Conservation (phyloP, 2,797 vertebrate species). For the Melanotaenia maccullochi region DNA sequence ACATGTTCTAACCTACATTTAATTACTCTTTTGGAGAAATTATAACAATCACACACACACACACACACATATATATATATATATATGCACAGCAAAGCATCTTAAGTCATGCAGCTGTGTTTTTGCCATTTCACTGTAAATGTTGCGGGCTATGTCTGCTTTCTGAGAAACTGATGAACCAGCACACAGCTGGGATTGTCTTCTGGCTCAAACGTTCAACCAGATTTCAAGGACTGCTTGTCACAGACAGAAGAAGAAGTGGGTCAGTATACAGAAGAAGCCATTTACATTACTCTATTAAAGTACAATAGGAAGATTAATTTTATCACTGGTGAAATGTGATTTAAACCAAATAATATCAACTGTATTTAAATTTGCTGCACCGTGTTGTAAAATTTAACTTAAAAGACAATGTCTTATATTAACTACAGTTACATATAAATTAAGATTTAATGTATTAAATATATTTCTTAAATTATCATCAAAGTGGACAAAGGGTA, state of each 20-base stretch:
- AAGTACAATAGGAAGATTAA: neutral
- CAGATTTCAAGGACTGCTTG: slow-evolving; percentile 78
- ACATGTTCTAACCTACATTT: neutral
- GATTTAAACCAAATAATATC: neutral
- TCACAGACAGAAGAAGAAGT: slow-evolving; percentile 82
- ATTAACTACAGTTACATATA: neutral
- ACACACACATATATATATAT: too few relatives aligned
- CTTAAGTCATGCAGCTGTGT: slow-evolving; percentile 46
- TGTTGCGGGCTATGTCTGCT: slow-evolving; percentile 76
- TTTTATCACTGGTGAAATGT: slow-evolving; percentile 17
- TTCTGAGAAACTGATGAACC: slow-evolving; percentile 80
- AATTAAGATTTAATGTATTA: neutral
- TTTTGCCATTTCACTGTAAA: slow-evolving; percentile 71
- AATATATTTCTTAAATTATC: slow-evolving; percentile 5
- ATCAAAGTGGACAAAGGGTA: slow-evolving; percentile 9
- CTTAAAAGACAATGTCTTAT: neutral
- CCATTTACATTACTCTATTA: slow-evolving; percentile 43
- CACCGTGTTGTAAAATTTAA: neutral
- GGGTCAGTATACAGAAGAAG: slow-evolving; percentile 70
- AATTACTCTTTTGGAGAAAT: slow-evolving; percentile 21
- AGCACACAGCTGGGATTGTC: slow-evolving; percentile 68
- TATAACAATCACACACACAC: slow-evolving; percentile 16
- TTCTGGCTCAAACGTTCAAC: slow-evolving; percentile 71
- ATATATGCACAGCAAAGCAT: slow-evolving; percentile 21
- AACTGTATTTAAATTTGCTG: neutral